These are phyloP conservation scores for Exephanes ischioxanthus DNA, from an alignment of 2,888 invertebrate genomes.

Conservation along the genomic window DNA sequence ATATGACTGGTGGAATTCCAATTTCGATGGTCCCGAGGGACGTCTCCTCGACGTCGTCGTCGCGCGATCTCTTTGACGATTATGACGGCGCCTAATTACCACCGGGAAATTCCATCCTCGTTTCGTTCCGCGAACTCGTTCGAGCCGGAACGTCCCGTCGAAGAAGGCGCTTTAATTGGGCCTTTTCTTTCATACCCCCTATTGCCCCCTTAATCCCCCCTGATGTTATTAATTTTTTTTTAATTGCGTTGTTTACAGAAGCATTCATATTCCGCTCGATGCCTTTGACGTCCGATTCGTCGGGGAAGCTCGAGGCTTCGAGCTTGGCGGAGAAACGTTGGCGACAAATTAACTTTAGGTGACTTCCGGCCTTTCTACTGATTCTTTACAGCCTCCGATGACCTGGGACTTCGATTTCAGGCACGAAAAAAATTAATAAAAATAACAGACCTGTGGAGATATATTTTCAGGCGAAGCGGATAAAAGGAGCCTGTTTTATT, in stretches of 20 bases:
- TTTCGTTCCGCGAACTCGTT: conserved; percentile 24
- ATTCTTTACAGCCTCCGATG: background rate
- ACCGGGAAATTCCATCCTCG: conserved; percentile 54
- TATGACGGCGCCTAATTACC: conserved; percentile 76
- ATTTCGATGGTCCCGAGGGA: conserved; percentile 77
- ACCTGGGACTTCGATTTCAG: no score
- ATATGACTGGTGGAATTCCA: conserved; percentile 79
- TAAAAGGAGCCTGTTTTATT: no score
- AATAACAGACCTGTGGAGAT: no score
- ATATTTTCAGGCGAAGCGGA: no score
- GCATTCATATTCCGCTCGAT: conserved; percentile 8
- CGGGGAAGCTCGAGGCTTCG: background rate
- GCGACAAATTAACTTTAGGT: background rate
- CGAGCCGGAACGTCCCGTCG: conserved; percentile 13
- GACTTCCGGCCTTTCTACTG: background rate
- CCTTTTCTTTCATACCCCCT: background rate
- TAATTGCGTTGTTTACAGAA: background rate
- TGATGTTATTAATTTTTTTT: conserved; percentile 18
- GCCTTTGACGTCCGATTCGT: background rate
- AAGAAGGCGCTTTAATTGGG: conserved; percentile 44
- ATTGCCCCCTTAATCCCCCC: background rate
- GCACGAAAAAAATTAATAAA: no score
- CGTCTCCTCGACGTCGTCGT: conserved; percentile 48
- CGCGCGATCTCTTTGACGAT: conserved; percentile 72
- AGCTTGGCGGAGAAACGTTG: background rate